Evolutionary conservation across 2,888 invertebrate genomes (phyloP).

Genomic region (Emesis furor): DNA sequence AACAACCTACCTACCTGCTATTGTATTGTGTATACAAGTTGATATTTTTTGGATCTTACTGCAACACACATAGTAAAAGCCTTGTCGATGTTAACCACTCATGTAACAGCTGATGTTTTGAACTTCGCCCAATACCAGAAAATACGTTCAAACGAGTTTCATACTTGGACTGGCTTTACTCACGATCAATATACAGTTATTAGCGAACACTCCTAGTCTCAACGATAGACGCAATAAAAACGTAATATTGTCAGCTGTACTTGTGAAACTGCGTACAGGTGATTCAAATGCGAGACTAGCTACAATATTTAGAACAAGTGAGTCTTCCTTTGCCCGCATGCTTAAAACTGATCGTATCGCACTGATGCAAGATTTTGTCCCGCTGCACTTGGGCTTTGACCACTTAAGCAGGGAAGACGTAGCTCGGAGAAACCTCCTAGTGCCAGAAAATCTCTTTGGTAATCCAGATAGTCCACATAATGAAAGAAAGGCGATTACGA

Average conservation of each 20-base stretch:
- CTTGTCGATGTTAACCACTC: no score
- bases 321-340: not conserved
- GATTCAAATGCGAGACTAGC: constrained; percentile 41
- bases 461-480: constrained; percentile 24
- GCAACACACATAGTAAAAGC: no score
- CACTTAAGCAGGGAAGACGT: constrained; percentile 35
- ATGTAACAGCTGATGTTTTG: no score
- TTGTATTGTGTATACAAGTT: no score
- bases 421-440: constrained; percentile 35
- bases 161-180: no score
- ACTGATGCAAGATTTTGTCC: constrained; percentile 27
- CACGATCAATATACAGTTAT: no score
- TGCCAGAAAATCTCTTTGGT: constrained; percentile 31
- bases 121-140: no score
- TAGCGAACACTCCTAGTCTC: not conserved
- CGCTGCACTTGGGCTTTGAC: constrained; percentile 19
- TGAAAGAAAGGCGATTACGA: constrained; percentile 38
- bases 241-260: constrained; percentile 7
- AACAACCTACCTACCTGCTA: no score
- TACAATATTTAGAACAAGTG: constrained; percentile 37
- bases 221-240: no score
- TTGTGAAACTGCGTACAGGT: constrained; percentile 29
- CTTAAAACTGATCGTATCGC: constrained; percentile 15
- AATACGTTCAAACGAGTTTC: no score
- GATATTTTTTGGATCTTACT: no score